Evolutionary conservation across 2,888 invertebrate genomes (phyloP).

Genomic region (Sminthurinus aureus): DNA sequence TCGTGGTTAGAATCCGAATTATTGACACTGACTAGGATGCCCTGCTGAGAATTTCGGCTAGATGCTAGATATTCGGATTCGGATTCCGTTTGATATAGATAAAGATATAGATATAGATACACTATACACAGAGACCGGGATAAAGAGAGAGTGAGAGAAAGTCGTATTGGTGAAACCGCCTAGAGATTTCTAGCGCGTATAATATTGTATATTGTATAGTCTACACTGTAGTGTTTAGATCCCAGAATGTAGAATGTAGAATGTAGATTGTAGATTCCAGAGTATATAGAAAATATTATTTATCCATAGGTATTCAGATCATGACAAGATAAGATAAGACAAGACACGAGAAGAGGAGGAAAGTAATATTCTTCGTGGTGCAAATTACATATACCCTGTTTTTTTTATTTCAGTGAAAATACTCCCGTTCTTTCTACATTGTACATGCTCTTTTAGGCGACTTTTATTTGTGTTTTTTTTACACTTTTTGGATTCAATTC

Average conservation of each 20-base stretch:
- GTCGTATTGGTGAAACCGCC: neutral
- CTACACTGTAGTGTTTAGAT: too few relatives aligned
- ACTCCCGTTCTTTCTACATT: neutral
- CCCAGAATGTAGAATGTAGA: too few relatives aligned
- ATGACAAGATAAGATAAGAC: neutral
- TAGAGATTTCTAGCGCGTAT: neutral
- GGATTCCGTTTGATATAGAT: neutral
- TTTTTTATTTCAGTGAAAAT: too few relatives aligned
- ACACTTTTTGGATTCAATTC: neutral
- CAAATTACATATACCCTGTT: neutral
- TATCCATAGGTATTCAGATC: neutral
- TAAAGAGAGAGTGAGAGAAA: neutral
- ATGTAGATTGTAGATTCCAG: too few relatives aligned
- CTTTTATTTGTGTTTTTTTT: neutral
- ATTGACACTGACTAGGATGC: constrained; percentile 20
- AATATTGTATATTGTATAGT: neutral
- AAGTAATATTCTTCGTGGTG: neutral
- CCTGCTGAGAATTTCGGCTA: neutral
- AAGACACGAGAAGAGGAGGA: too few relatives aligned
- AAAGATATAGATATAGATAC: neutral
- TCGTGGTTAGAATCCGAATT: constrained; percentile 33
- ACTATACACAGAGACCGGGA: neutral
- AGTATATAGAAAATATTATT: too few relatives aligned
- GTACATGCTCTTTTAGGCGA: neutral
- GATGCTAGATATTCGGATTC: neutral